A percentile compares a stretch with the other conserved stretches of the same genome.
Conservation (phyloP, 1,140 invertebrate species). For the Andrena cerasifolii region DNA sequence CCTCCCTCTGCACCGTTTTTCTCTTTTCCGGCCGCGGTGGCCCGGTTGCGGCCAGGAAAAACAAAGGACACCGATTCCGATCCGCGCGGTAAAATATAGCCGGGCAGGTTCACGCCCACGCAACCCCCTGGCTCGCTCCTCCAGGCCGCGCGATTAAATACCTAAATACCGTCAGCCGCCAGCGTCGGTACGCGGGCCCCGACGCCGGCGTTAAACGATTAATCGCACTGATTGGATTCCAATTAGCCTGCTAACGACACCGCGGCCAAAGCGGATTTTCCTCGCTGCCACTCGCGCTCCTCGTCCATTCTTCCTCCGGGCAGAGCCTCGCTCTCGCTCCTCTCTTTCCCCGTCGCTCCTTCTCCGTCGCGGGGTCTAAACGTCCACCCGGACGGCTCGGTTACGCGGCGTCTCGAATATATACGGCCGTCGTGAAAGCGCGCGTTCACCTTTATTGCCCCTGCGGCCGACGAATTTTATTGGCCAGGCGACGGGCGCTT, state of each 20-base stretch:
- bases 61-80: constrained; percentile 46
- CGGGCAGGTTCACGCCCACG: constrained; percentile 72
- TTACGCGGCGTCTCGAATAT: constrained; percentile 6
- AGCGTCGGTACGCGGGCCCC: constrained; percentile 47
- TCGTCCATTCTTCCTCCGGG: background rate
- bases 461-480: constrained; percentile 41
- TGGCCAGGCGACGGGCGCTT: constrained; percentile 43
- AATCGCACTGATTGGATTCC: constrained; percentile 79
- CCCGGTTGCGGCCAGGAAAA: constrained; percentile 39
- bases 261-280: constrained; percentile 51
- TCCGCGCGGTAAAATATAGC: constrained; percentile 73
- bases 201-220: constrained; percentile 77
- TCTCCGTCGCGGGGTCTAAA: background rate
- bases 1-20: background rate
- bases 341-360: background rate
- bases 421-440: constrained; percentile 38
- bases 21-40: constrained; percentile 24
- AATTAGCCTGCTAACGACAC: constrained; percentile 77
- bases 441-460: constrained; percentile 31
- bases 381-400: background rate
- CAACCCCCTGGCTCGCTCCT: constrained; percentile 58
- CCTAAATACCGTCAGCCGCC: constrained; percentile 71
- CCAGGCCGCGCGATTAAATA: constrained; percentile 72
- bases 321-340: background rate
- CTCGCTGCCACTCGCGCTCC: background rate